A percentile compares a stretch with the other conserved stretches of the same genome.
These are phyloP conservation scores for Drosophila emarginata DNA, from an alignment of 2,888 invertebrate species.

Conservation along the genomic window DNA sequence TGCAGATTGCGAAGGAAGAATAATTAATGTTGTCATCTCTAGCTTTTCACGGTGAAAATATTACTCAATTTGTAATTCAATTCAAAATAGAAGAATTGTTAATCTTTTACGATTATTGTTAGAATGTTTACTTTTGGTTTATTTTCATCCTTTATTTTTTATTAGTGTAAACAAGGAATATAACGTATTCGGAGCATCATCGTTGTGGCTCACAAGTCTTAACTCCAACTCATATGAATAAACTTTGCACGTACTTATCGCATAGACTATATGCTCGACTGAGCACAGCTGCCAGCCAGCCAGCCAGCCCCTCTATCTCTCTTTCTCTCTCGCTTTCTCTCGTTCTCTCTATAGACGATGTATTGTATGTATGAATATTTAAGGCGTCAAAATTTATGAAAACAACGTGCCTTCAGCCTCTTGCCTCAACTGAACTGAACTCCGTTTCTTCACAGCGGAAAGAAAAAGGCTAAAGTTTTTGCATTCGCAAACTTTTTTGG, in stretches of 20 bases:
- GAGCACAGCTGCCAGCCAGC: slow-evolving; percentile 66
- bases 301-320: background rate
- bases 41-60: no score
- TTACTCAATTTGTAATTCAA: no score
- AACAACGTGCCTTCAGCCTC: slow-evolving; percentile 70
- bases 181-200: slow-evolving; percentile 67
- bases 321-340: slow-evolving; percentile 3
- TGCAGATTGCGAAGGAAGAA: no score
- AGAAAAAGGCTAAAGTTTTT: slow-evolving; percentile 61
- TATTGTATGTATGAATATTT: slow-evolving; percentile 65
- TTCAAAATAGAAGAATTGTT: no score
- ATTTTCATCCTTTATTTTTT: background rate
- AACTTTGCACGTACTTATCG: slow-evolving; percentile 76
- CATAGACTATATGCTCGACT: slow-evolving; percentile 74
- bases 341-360: slow-evolving; percentile 10
- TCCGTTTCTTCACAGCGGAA: background rate
- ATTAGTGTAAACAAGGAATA: background rate
- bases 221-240: slow-evolving; percentile 63
- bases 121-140: no score
- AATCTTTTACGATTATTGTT: no score
- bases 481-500: slow-evolving; percentile 61
- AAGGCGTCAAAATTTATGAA: slow-evolving; percentile 70
- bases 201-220: slow-evolving; percentile 39
- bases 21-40: no score
- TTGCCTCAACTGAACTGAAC: slow-evolving; percentile 15